phyloP scores from a whole-genome alignment of 30 jellyfish, hydroid and myxozoan species.

The Mastigias papua region DNA sequence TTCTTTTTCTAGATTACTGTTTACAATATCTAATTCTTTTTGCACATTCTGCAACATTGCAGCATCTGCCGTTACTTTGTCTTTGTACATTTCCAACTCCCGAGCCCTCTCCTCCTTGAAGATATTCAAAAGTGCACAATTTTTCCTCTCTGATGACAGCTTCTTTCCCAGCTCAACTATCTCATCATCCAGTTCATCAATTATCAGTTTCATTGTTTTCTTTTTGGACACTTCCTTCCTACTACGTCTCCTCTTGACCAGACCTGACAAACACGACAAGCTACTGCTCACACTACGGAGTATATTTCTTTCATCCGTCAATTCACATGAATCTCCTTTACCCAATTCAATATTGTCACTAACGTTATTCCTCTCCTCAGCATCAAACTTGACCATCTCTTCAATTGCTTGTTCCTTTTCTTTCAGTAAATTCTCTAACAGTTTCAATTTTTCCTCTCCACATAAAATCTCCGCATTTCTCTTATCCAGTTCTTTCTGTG shows the following conservation, averaged over 20 bases:
- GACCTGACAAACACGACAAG: not conserved
- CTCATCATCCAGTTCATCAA: conserved; percentile 8
- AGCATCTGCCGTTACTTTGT: not conserved
- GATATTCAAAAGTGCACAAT: not conserved
- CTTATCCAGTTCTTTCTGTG: not conserved
- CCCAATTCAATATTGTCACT: not conserved
- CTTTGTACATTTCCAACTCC: not conserved
- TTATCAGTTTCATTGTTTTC: not conserved
- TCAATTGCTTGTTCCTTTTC: not conserved
- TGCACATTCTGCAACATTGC: not conserved
- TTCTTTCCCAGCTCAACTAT: not conserved
- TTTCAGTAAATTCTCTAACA: not conserved
- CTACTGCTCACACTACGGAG: not conserved
- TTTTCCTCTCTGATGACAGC: not conserved
- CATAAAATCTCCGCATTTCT: not conserved
- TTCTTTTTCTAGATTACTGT: not conserved
- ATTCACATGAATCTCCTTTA: not conserved
- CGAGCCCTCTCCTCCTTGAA: not conserved
- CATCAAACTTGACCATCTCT: not conserved
- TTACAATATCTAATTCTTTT: not conserved
- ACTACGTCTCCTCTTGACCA: not conserved
- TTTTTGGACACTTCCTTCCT: no score
- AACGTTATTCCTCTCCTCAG: not conserved
- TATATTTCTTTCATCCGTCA: not conserved
- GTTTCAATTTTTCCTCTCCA: not conserved